Percentiles rank a stretch among this genome's conserved stretches.
Conservation (phyloP, 2,888 invertebrate species). For the Corbicula japonica region DNA sequence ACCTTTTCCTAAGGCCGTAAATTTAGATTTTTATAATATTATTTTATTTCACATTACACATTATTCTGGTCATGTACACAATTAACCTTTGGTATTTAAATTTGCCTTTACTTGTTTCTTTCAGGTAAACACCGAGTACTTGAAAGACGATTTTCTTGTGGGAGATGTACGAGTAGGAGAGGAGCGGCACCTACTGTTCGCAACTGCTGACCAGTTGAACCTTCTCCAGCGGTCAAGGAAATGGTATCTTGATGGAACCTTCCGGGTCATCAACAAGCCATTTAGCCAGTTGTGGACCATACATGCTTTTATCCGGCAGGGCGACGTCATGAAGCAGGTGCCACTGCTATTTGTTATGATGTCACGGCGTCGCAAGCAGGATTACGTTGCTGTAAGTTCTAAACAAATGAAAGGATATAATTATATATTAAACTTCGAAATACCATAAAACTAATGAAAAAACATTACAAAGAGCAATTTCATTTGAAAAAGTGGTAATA, state of each 20-base stretch:
- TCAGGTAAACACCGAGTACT: conserved; percentile 2
- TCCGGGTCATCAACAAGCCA: conserved; percentile 11
- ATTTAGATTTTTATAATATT: too few species aligned
- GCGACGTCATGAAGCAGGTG: background rate
- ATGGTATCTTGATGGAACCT: conserved; percentile 1
- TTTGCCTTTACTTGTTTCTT: background rate
- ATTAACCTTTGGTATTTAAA: too few species aligned
- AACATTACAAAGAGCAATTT: too few species aligned
- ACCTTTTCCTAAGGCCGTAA: too few species aligned
- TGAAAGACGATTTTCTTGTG: background rate
- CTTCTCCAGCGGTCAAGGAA: background rate
- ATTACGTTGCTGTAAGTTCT: conserved; percentile 2
- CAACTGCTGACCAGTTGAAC: background rate
- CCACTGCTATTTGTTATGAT: too few species aligned
- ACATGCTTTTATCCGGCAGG: background rate
- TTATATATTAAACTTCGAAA: background rate
- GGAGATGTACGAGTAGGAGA: background rate
- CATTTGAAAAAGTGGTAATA: too few species aligned
- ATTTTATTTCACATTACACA: background rate
- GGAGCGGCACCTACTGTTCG: background rate
- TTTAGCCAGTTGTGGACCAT: background rate
- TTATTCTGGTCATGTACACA: background rate
- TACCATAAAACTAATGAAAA: background rate
- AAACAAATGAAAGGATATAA: background rate
- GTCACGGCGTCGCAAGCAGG: conserved; percentile 1